These are phyloP conservation scores for Chloromyia formosa DNA, from an alignment of 2,888 invertebrate genomes.

Conservation along the genomic window DNA sequence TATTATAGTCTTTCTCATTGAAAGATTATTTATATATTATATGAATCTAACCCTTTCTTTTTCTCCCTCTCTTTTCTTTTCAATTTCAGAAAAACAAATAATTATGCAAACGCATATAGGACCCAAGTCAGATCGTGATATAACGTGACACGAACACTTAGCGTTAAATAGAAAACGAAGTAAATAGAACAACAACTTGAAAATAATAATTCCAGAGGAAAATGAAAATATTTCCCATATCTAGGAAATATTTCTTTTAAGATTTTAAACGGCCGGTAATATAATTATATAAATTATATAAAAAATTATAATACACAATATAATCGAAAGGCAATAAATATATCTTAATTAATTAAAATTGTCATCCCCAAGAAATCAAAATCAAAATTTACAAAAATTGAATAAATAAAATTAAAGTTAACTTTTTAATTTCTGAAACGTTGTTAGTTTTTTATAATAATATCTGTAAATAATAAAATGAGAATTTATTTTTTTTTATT, in stretches of 20 bases:
- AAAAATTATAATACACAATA: neutral
- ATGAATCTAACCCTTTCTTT: too few relatives aligned
- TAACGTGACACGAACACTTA: conserved; percentile 28
- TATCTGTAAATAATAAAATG: neutral
- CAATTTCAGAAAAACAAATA: conserved; percentile 33
- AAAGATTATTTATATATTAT: too few relatives aligned
- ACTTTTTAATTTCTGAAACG: conserved; percentile 1
- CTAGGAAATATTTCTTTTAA: neutral
- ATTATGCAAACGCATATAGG: conserved; percentile 43
- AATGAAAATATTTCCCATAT: neutral
- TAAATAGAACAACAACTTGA: neutral
- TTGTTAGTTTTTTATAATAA: neutral
- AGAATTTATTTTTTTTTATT: conserved; percentile 21
- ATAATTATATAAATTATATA: neutral
- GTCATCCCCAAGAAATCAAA: conserved; percentile 1
- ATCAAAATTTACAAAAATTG: conserved; percentile 37
- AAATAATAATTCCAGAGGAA: neutral
- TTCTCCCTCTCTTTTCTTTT: neutral
- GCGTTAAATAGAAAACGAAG: neutral
- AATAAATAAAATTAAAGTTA: neutral
- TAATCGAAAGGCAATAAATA: conserved; percentile 17
- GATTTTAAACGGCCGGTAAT: neutral
- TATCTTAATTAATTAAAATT: conserved; percentile 2
- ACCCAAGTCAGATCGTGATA: conserved; percentile 40
- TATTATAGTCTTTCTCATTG: too few relatives aligned